Base-by-base conservation (phyloP, 2,888 invertebrate genomes). In the Neoitamus cyanurus region DNA sequence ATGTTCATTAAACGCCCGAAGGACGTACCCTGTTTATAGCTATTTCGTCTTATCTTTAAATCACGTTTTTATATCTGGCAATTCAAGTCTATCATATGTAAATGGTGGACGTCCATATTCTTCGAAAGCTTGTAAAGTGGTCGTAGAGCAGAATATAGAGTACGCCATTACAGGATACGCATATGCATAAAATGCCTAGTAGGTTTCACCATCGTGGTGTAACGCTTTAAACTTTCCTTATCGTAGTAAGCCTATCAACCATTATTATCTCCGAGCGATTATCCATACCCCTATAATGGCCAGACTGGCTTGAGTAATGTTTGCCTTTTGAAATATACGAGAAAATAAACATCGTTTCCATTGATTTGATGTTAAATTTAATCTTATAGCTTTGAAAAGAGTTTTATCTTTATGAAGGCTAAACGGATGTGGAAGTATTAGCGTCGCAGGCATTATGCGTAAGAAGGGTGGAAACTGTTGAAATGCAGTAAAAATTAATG, bases 351-450 rank as follows among this genome's bases (percentile, higher is more conserved):
- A 58, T 20, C 58, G 15, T 58, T 58, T 58, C 58, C 58, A 58
- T 58, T 58, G 58, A 58, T 58, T 58, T 58, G 58, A 58, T 58
- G 58, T 58, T 58, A 58, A 58, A 58, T 58, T 58, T 58, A 58
- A 58, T 58, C 58, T 25, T 58, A 58, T 20, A 58, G 58, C 58
- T 58, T 58, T 25, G 58, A 58, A 58, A 58, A 58, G 58, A 58
- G 58, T 58, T 58, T 58, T 58, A 58, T 58, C 58, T 58, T 25
- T 58, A 58, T 25, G 58, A 20, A 58, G 58, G 15, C 58, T 58
- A 58, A 58, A 15, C 58, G 58, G 20, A 58, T 58, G 58, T 58
- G 9, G 15, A 25, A 48, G 48, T 48, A 48, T 48, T 48, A 20
- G 58, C 58, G 7, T 58, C 58, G n/a, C 20, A 25, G 58, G 58